phyloP scores from a whole-genome alignment of 2,113 vertebrate genomes.

The Macrotis lagotis region DNA sequence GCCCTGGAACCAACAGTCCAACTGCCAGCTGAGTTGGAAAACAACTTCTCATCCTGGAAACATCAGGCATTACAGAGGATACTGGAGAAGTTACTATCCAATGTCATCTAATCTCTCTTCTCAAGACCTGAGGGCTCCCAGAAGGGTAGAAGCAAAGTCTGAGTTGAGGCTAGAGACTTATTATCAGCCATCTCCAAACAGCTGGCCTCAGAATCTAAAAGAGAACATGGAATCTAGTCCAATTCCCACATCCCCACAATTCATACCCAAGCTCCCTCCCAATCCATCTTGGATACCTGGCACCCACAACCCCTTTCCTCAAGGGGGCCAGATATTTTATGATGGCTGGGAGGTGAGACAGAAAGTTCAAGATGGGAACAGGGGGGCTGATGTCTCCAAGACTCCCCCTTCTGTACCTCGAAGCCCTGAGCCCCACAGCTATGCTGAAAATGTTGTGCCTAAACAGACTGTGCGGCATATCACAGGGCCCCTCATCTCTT shows the following conservation, averaged over 20 bases:
- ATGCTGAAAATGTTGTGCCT: background rate
- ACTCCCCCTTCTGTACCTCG: background rate
- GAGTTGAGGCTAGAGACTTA: slow-evolving; percentile 65
- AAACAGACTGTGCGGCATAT: slow-evolving; percentile 10
- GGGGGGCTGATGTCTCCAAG: slow-evolving; percentile 5
- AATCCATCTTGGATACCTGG: slow-evolving; percentile 37
- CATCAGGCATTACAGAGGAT: background rate
- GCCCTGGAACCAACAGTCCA: slow-evolving; percentile 39
- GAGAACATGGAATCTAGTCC: slow-evolving; percentile 39
- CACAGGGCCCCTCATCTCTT: background rate
- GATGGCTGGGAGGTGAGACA: slow-evolving; percentile 57
- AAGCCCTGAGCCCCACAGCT: background rate
- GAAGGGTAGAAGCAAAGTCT: slow-evolving; percentile 71
- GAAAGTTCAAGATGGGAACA: background rate
- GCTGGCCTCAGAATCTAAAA: slow-evolving; percentile 36
- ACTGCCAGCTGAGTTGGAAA: background rate
- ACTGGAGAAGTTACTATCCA: slow-evolving; percentile 29
- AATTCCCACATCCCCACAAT: background rate
- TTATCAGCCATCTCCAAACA: background rate
- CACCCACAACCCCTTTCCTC: slow-evolving; percentile 42
- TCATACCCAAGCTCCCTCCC: slow-evolving; percentile 34
- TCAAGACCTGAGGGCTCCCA: slow-evolving; percentile 68
- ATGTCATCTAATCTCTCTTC: slow-evolving; percentile 41
- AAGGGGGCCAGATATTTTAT: slow-evolving; percentile 21
- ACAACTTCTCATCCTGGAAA: background rate